These are phyloP conservation scores for Drepana falcataria DNA, from an alignment of 2,888 invertebrate species.

Conservation along the genomic window DNA sequence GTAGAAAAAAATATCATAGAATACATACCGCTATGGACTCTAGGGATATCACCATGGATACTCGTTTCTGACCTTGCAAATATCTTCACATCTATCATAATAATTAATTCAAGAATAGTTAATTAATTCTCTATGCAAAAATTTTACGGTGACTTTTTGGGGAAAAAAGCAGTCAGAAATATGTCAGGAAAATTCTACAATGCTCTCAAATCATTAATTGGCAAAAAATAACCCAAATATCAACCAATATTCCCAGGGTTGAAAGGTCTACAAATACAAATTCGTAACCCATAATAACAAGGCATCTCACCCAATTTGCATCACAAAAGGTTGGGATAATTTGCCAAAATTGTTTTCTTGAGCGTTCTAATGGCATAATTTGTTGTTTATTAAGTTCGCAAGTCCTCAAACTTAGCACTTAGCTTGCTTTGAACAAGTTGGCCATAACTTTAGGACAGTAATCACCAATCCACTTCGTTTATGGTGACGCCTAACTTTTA, in stretches of 20 bases:
- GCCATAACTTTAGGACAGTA: constrained; percentile 7
- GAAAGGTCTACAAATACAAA: neutral
- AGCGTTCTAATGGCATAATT: constrained; percentile 22
- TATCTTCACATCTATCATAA: no score
- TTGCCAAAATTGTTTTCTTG: constrained; percentile 8
- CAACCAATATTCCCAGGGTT: neutral
- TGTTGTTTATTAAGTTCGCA: constrained; percentile 22
- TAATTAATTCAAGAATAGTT: no score
- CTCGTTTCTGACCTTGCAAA: no score
- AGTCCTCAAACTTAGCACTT: constrained; percentile 19
- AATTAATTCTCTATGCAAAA: no score
- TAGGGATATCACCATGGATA: no score
- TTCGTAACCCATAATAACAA: neutral
- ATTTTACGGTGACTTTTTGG: no score
- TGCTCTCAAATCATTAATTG: no score
- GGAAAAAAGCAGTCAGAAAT: no score
- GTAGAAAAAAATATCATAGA: no score
- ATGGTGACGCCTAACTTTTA: neutral
- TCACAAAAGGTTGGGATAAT: constrained; percentile 6
- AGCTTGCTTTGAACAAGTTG: constrained; percentile 3
- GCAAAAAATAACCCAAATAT: no score
- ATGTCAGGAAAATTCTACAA: no score
- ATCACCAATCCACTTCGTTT: constrained; percentile 1
- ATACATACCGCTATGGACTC: no score
- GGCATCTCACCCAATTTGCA: neutral